Percentiles rank a stretch among this genome's conserved stretches.
Evolutionary conservation across 2,888 invertebrate genomes (phyloP).

Genomic region (Pandemis cinnamomeana): DNA sequence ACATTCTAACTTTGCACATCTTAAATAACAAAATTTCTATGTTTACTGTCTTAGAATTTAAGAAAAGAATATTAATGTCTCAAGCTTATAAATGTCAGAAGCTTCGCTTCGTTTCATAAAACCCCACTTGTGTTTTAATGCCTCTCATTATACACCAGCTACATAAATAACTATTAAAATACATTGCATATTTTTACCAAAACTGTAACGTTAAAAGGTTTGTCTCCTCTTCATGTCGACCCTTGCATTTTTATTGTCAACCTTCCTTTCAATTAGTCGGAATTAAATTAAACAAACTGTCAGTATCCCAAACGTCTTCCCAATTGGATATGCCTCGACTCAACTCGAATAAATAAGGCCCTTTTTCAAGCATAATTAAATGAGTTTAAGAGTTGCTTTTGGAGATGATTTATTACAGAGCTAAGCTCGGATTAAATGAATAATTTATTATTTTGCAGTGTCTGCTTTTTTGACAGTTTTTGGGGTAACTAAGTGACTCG

Average conservation of each 20-base stretch:
- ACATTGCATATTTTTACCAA: too few relatives aligned
- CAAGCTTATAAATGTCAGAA: too few relatives aligned
- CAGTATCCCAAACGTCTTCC: not conserved
- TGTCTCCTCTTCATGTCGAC: not conserved
- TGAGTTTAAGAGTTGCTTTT: slow-evolving; percentile 38
- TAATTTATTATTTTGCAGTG: slow-evolving; percentile 13
- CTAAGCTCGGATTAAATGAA: slow-evolving; percentile 39
- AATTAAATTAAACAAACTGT: not conserved
- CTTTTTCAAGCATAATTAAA: slow-evolving; percentile 16
- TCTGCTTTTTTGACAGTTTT: slow-evolving; percentile 1
- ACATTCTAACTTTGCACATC: too few relatives aligned
- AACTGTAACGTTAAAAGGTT: too few relatives aligned
- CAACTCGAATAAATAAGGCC: slow-evolving; percentile 6
- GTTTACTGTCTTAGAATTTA: too few relatives aligned
- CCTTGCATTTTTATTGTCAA: not conserved
- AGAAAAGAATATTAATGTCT: too few relatives aligned
- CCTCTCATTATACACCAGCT: too few relatives aligned
- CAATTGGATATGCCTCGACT: not conserved
- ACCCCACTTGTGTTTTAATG: too few relatives aligned
- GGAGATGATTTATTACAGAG: slow-evolving; percentile 45
- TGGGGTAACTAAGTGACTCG: not conserved
- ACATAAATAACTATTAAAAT: too few relatives aligned
- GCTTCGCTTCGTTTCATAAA: too few relatives aligned
- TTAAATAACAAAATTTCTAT: too few relatives aligned
- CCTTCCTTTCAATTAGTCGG: not conserved